Evolutionary conservation across 2,888 invertebrate genomes (phyloP), one percentile per base, ranked within the genome.

Genomic region (Apodemia duryi): DNA sequence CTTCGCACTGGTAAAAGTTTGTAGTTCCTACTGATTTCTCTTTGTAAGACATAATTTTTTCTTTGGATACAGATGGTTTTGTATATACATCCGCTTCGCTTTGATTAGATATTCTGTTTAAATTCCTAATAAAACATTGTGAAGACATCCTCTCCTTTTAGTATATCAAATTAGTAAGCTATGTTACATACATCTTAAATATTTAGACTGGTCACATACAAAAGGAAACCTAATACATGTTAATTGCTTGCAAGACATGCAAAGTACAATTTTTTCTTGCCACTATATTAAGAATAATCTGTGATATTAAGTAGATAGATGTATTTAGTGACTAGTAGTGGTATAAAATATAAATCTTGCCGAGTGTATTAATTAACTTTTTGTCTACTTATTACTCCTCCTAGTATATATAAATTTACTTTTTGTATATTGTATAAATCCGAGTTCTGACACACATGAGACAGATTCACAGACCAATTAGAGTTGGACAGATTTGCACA

Each of bases 1-100:
- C 87, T 70, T 90, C 92, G 71, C 93, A 93, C 76, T 93, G 88
- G 75, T 89, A 93, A 71, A 93, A 93, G 62, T 88, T 76, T 29
- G 92, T 90, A 10, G 91, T 87, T 0, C 92, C 92, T 52, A 91
- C 87, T 1, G 88, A 87, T 74, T 92, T 92, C 73, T 90, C 91
- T 69, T 88, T 87, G 69, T 92, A 91, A 35, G 90, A 88, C 85
- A 91, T 90, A 41, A 91, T 82, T 71, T 90, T 91, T 72, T 88
- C 87, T 66, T 84, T 86, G 6, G 79, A 70, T 66, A 78, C 63
- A 61, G 77, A 73, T 65, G 79, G 79, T 69, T 82, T 83, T 9
- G 71, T 69, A 61, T 82, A 77, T 62, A 69, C 72, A 62, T 67
- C 70, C 54, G 49, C 41, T 41, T 66, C 66, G 68, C 67, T 75